Conservation (phyloP, 2,113 vertebrate genomes). For the Centropus bengalensis region DNA sequence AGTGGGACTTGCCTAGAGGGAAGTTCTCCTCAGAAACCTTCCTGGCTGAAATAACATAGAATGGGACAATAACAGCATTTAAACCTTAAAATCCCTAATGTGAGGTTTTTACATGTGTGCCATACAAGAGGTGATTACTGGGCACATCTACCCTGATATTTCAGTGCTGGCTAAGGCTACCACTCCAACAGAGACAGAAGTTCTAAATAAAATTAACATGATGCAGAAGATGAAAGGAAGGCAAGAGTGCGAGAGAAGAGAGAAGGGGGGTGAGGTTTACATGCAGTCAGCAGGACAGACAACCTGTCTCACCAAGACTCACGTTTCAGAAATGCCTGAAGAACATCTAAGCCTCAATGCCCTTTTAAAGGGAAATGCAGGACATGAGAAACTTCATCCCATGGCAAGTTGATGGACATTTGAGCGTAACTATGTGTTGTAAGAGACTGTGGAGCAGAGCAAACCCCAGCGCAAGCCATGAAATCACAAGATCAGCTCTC, state of each 20-base stretch:
- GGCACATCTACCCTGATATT: neutral
- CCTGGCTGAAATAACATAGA: conserved; percentile 4
- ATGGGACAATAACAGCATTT: conserved; percentile 13
- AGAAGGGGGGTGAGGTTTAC: neutral
- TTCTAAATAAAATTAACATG: neutral
- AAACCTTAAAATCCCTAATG: neutral
- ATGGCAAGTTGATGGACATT: neutral
- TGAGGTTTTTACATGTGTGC: neutral
- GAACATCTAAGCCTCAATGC: neutral
- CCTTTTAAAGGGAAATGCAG: neutral
- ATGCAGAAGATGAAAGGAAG: neutral
- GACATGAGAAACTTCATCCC: neutral
- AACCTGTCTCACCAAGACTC: neutral
- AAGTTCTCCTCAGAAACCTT: conserved; percentile 2
- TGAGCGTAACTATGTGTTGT: neutral
- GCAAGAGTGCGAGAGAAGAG: neutral
- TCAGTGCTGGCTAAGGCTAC: neutral
- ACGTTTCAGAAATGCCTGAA: neutral
- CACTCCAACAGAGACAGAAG: neutral
- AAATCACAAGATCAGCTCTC: neutral
- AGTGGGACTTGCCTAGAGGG: neutral
- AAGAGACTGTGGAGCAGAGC: neutral
- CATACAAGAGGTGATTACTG: neutral
- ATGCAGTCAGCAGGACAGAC: neutral
- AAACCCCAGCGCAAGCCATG: neutral